Conservation (phyloP, 1,140 invertebrate genomes). For the Plutomurus gul region DNA sequence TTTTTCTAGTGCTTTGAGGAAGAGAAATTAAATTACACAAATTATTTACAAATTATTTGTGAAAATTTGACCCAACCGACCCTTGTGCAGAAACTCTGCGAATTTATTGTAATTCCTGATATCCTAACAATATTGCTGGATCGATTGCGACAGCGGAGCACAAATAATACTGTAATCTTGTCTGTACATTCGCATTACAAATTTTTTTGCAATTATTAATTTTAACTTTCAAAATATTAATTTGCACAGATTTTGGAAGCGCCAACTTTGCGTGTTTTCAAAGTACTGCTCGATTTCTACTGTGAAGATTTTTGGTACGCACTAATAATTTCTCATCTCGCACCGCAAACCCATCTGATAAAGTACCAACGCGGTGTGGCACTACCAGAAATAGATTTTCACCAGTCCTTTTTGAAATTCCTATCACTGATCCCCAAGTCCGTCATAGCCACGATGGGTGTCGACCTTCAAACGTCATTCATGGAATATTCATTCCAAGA, state of each 20-base stretch:
- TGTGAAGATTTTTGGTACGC: constrained; percentile 42
- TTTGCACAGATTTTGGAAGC: neutral
- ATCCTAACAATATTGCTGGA: neutral
- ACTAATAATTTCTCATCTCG: constrained; percentile 26
- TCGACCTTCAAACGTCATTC: neutral
- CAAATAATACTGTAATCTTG: neutral
- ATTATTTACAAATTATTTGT: constrained; percentile 33
- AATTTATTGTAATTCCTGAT: neutral
- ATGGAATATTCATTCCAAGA: constrained; percentile 25
- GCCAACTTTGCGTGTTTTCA: constrained; percentile 29
- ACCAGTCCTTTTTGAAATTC: constrained; percentile 14
- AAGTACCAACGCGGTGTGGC: neutral
- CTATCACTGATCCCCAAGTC: constrained; percentile 30
- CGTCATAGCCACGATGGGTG: neutral
- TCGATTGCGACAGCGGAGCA: neutral
- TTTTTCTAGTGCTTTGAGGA: constrained; percentile 22
- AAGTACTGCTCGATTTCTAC: constrained; percentile 36
- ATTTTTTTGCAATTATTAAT: neutral
- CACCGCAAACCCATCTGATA: constrained; percentile 37
- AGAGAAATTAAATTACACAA: neutral
- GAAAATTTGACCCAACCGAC: constrained; percentile 21
- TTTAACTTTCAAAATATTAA: neutral
- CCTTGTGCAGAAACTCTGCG: neutral
- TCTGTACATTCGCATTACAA: too few relatives aligned
- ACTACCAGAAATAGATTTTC: constrained; percentile 15